Evolutionary conservation across 2,888 invertebrate species (phyloP).

Genomic region (Germaria angustata): DNA sequence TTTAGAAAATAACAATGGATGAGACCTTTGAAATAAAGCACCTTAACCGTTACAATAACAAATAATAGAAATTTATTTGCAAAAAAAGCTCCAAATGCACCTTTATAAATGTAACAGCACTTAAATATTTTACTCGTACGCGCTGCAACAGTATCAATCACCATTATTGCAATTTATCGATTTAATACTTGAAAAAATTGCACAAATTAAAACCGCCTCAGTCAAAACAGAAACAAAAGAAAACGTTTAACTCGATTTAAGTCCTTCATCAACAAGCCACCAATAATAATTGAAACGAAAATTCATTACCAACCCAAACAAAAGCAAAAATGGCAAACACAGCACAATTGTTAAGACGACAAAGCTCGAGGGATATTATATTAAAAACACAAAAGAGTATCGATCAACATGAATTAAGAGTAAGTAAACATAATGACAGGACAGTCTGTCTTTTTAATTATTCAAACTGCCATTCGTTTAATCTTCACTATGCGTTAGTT

Average conservation of each 20-base stretch:
- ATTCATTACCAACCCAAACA: conserved; percentile 38
- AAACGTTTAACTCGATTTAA: conserved; percentile 41
- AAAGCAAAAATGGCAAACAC: conserved; percentile 88
- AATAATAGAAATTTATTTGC: conserved; percentile 4
- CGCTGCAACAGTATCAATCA: conserved; percentile 24
- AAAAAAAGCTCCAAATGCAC: conserved; percentile 17
- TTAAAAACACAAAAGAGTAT: conserved; percentile 85
- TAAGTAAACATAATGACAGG: conserved; percentile 77
- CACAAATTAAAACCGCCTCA: conserved; percentile 34
- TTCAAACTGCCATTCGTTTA: conserved; percentile 5
- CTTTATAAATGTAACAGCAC: conserved; percentile 44
- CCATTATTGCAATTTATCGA: conserved; percentile 46
- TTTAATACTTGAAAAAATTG: conserved; percentile 35
- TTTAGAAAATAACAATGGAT: conserved; percentile 55
- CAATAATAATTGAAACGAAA: conserved; percentile 27
- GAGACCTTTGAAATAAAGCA: conserved; percentile 42
- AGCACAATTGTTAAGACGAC: conserved; percentile 92
- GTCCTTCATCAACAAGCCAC: conserved; percentile 45
- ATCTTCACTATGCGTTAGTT: too few species aligned
- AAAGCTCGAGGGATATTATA: conserved; percentile 91
- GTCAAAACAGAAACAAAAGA: conserved; percentile 8
- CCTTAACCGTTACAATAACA: conserved; percentile 3
- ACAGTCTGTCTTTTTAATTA: not conserved
- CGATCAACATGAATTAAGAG: conserved; percentile 92
- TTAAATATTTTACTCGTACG: not conserved